These are phyloP conservation scores for Mobula hypostoma DNA, from an alignment of 2,113 vertebrate species.

Conservation along the genomic window DNA sequence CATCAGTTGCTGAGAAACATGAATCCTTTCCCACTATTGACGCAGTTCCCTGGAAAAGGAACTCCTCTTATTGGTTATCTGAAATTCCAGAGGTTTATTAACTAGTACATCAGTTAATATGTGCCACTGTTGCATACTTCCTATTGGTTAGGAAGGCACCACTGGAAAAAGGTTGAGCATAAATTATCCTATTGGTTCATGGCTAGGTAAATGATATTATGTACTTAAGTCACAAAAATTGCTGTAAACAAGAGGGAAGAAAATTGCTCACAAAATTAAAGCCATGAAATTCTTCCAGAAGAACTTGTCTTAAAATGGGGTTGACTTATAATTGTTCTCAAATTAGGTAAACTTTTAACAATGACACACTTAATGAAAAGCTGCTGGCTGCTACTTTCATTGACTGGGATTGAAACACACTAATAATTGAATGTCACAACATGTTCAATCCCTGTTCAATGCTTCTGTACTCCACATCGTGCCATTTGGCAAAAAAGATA, in stretches of 20 bases:
- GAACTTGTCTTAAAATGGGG: background rate
- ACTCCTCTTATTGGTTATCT: background rate
- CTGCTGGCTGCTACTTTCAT: background rate
- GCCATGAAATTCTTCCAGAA: background rate
- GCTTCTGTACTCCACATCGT: conserved; percentile 27
- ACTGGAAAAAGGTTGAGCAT: background rate
- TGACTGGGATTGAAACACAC: background rate
- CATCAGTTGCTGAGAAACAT: background rate
- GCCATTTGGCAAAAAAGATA: conserved; percentile 17
- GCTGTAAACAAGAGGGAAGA: background rate
- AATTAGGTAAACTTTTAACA: conserved; percentile 17
- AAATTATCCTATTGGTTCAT: background rate
- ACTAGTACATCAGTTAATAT: background rate
- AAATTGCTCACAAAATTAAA: background rate
- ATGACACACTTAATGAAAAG: background rate
- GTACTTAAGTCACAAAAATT: background rate
- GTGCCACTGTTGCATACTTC: background rate
- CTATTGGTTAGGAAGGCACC: background rate
- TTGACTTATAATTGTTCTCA: conserved; percentile 6
- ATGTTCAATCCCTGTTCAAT: background rate
- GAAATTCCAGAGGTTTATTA: background rate
- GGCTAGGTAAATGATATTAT: background rate
- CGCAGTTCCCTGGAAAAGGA: background rate
- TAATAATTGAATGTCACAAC: conserved; percentile 3
- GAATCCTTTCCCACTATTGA: background rate